Evolutionary conservation across 1,140 invertebrate genomes (phyloP).

Genomic region (Leptinotarsa texana): DNA sequence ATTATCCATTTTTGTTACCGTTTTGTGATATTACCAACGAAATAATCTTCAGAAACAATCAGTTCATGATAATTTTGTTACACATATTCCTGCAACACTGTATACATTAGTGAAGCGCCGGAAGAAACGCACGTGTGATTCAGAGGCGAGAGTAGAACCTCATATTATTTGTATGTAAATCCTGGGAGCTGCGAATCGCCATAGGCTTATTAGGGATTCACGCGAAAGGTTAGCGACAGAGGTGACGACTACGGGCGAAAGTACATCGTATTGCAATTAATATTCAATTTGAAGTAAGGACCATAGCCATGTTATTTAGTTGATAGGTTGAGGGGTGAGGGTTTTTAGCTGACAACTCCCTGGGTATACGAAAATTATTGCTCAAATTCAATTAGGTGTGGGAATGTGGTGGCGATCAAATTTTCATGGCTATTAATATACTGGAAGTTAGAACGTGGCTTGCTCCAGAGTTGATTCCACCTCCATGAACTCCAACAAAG

Average conservation of each 20-base stretch:
- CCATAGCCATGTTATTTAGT: slow-evolving; percentile 4
- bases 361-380: not conserved
- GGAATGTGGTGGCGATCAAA: too few species aligned
- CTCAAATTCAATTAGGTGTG: too few species aligned
- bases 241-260: slow-evolving; percentile 30
- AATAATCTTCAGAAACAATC: too few species aligned
- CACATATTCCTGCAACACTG: too few species aligned
- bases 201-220: slow-evolving; percentile 43
- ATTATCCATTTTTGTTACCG: too few species aligned
- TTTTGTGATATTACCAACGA: too few species aligned
- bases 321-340: not conserved
- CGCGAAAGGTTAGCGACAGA: slow-evolving; percentile 32
- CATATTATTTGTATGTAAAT: slow-evolving; percentile 48
- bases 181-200: slow-evolving; percentile 40
- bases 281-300: slow-evolving; percentile 33
- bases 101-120: not conserved
- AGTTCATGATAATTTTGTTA: too few species aligned
- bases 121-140: slow-evolving; percentile 16
- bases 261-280: slow-evolving; percentile 36
- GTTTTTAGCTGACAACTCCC: not conserved
- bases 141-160: slow-evolving; percentile 12
- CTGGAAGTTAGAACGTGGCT: too few species aligned
- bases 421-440: too few species aligned
- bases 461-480: too few species aligned
- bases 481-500: too few species aligned